Percentiles rank a stretch among this genome's conserved stretches.
Conservation (phyloP, 35 echinoderm and acorn worm species). For the Ophioderma brevispina region DNA sequence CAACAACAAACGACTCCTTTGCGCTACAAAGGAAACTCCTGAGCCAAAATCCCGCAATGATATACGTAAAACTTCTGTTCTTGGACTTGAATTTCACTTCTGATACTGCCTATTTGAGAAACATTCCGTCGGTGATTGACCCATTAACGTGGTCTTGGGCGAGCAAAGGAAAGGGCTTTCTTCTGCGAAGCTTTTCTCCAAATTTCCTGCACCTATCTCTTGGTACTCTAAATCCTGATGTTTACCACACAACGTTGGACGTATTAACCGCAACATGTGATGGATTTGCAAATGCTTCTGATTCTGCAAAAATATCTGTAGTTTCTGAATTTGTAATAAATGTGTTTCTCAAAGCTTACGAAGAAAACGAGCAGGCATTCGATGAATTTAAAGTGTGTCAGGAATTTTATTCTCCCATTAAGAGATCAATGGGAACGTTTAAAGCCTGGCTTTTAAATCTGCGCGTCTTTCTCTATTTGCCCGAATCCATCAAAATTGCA, state of each 20-base stretch:
- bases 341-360: neutral
- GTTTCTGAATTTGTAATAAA: neutral
- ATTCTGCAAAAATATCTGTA: neutral
- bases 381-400: neutral
- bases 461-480: neutral
- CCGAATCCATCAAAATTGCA: neutral
- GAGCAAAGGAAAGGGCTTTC: neutral
- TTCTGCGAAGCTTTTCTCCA: neutral
- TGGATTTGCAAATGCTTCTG: neutral
- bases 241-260: neutral
- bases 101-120: neutral
- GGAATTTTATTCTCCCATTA: neutral
- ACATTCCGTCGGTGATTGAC: neutral
- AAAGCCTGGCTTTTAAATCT: neutral
- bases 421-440: neutral
- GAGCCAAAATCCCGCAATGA: neutral
- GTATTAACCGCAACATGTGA: neutral
- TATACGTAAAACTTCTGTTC: neutral
- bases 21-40: neutral
- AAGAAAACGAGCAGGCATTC: neutral
- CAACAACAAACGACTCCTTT: neutral
- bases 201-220: neutral
- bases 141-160: neutral
- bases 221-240: neutral
- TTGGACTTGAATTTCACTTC: neutral